Percentiles rank a stretch among this genome's conserved stretches.
Conservation (phyloP, 2,888 invertebrate species). For the Cerastoderma edule region DNA sequence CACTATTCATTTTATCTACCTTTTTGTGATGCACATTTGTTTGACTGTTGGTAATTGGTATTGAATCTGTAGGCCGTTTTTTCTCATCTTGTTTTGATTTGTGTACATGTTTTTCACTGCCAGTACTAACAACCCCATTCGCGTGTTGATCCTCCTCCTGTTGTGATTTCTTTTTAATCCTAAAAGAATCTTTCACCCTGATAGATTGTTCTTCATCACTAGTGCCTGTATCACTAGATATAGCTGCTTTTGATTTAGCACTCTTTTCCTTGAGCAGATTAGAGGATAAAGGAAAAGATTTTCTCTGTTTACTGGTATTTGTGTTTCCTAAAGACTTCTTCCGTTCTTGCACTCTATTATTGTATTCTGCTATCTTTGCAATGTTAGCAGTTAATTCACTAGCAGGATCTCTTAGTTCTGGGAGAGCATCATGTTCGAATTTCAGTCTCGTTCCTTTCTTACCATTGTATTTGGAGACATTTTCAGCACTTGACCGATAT, state of each 20-base stretch:
- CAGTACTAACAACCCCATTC: too few species aligned
- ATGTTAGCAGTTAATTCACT: conserved; percentile 28
- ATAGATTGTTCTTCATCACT: too few species aligned
- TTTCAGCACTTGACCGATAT: background rate
- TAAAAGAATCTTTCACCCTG: too few species aligned
- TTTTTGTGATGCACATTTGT: too few species aligned
- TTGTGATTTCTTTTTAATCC: too few species aligned
- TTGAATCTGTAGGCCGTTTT: too few species aligned
- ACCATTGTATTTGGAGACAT: background rate
- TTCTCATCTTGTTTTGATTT: too few species aligned
- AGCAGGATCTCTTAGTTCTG: conserved; percentile 21
- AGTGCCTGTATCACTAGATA: conserved; percentile 9
- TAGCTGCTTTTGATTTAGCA: background rate
- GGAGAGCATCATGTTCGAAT: background rate
- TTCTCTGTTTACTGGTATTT: background rate
- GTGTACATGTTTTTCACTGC: too few species aligned
- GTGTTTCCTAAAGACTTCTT: conserved; percentile 8
- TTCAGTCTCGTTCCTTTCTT: conserved; percentile 1
- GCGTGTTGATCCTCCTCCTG: too few species aligned
- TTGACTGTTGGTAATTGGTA: too few species aligned
- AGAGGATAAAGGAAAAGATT: background rate
- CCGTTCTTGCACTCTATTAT: conserved; percentile 1
- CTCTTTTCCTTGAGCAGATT: conserved; percentile 1
- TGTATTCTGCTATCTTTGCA: conserved; percentile 23
- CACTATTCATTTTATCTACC: background rate